phyloP scores from a whole-genome alignment of 1,140 invertebrate genomes.

The Aphaenogaster rudis region DNA sequence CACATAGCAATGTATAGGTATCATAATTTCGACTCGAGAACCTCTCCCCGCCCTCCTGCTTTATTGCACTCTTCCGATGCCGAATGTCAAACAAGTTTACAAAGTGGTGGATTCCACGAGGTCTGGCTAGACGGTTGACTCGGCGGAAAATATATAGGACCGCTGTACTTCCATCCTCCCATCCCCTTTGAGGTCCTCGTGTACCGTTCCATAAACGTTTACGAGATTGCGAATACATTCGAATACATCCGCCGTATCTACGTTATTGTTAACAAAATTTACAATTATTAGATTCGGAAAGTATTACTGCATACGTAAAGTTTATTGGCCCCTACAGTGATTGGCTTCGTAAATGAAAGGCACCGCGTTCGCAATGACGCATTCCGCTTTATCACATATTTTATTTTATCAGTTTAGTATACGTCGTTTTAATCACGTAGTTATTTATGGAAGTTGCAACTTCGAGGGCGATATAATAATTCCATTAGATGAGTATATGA shows the following conservation, averaged over 20 bases:
- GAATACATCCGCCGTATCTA: not conserved
- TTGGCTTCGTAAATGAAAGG: not conserved
- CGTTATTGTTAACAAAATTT: conserved; percentile 5
- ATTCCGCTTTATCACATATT: not conserved
- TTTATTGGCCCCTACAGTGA: not conserved
- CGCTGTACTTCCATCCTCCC: not conserved
- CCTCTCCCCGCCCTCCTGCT: not conserved
- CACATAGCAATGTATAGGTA: conserved; percentile 25
- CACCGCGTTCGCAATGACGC: not conserved
- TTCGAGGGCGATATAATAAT: conserved; percentile 8
- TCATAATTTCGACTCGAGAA: conserved; percentile 47
- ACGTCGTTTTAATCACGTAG: conserved; percentile 10
- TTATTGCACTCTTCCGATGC: conserved; percentile 52
- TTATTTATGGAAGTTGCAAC: conserved; percentile 13
- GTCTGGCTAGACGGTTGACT: conserved; percentile 49
- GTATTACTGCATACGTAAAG: not conserved
- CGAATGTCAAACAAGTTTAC: conserved; percentile 62
- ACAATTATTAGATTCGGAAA: not conserved
- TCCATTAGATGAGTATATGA: conserved; percentile 20
- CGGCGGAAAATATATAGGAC: conserved; percentile 54
- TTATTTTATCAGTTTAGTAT: conserved; percentile 4
- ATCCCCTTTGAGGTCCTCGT: too few relatives aligned
- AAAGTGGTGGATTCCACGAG: conserved; percentile 40
- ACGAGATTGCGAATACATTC: not conserved
- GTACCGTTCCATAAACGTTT: not conserved